A percentile compares a stretch with the other conserved stretches of the same genome.
phyloP scores from a whole-genome alignment of 2,888 invertebrate species.

The Hydroisotoma schaefferi region DNA sequence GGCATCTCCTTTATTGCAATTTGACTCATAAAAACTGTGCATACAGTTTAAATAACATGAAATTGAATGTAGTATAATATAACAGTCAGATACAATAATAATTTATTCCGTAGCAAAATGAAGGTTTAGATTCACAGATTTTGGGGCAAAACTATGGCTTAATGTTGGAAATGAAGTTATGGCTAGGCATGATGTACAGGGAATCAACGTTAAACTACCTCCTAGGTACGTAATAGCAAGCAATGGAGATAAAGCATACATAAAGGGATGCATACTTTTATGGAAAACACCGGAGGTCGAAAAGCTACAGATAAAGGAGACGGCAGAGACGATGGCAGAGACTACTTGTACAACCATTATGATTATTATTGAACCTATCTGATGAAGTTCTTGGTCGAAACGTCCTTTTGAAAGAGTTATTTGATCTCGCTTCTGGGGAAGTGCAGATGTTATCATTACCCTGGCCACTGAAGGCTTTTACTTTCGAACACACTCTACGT shows the following conservation, averaged over 20 bases:
- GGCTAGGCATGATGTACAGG: neutral
- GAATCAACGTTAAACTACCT: too few species aligned
- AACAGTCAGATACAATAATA: slow-evolving; percentile 7
- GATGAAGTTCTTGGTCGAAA: slow-evolving; percentile 38
- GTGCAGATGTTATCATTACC: slow-evolving; percentile 40
- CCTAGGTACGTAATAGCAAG: neutral
- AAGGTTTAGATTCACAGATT: slow-evolving; percentile 9
- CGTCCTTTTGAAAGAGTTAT: slow-evolving; percentile 44
- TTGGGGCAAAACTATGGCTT: neutral
- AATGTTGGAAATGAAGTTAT: neutral
- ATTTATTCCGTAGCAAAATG: slow-evolving; percentile 6
- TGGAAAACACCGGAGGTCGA: slow-evolving; percentile 17
- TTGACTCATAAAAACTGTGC: too few species aligned
- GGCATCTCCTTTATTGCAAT: too few species aligned
- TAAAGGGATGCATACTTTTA: slow-evolving; percentile 17
- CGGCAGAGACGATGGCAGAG: too few species aligned
- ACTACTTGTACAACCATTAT: slow-evolving; percentile 36
- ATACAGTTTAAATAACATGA: too few species aligned
- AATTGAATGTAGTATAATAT: too few species aligned
- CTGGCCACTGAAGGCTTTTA: neutral
- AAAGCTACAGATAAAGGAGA: slow-evolving; percentile 21
- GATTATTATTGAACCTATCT: slow-evolving; percentile 44
- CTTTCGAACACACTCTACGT: too few species aligned
- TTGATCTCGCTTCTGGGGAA: slow-evolving; percentile 46
- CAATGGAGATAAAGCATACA: neutral